phyloP scores from a whole-genome alignment of 2,888 invertebrate species.

The Ommatoiulus sabulosus region DNA sequence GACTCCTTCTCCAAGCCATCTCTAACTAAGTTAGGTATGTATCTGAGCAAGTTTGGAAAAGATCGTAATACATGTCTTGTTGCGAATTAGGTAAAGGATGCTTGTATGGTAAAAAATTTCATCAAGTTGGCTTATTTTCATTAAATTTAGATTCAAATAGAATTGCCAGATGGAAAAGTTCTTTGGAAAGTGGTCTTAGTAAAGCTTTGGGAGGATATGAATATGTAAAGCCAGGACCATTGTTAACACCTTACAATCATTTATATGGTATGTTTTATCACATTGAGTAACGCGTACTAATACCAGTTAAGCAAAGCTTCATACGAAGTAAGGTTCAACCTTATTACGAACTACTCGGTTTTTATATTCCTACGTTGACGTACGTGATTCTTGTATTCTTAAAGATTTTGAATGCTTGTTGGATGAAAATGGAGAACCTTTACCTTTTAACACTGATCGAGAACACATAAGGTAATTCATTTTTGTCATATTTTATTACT shows the following conservation, averaged over 20 bases:
- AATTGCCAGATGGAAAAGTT: constrained; percentile 41
- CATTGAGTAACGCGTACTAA: background rate
- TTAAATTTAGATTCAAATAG: background rate
- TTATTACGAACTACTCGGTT: no score
- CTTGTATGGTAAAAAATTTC: background rate
- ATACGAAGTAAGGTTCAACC: background rate
- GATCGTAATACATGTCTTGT: no score
- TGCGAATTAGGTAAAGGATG: no score
- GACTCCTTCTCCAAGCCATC: background rate
- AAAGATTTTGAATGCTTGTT: constrained; percentile 57
- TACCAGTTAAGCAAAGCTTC: background rate
- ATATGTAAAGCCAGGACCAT: constrained; percentile 54
- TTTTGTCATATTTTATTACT: no score
- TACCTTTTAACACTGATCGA: constrained; percentile 27
- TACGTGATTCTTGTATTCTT: background rate
- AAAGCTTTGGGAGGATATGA: constrained; percentile 49
- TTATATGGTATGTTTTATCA: constrained; percentile 52
- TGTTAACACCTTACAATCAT: constrained; percentile 45
- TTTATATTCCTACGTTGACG: background rate
- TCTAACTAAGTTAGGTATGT: background rate
- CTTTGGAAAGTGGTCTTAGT: constrained; percentile 32
- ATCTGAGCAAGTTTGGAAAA: background rate
- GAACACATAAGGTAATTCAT: constrained; percentile 33
- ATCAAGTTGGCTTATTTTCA: background rate
- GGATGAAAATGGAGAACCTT: constrained; percentile 51